Conservation (phyloP, 2,797 vertebrate species). For the Florisuga fusca region DNA sequence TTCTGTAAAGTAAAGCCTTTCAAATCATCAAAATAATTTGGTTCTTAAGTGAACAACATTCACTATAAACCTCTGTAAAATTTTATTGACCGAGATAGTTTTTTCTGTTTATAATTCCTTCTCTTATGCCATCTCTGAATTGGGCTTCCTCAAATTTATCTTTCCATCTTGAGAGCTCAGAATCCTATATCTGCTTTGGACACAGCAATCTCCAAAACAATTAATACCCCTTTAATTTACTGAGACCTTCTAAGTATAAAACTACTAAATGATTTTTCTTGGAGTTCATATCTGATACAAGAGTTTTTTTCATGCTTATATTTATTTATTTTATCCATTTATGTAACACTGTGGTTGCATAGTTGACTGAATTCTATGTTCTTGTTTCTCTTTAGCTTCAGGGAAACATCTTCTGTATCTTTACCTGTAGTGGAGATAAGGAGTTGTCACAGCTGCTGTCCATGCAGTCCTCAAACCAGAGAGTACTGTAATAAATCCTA, state of each 20-base stretch:
- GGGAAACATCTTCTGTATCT: slow-evolving; percentile 48
- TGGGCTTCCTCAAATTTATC: background rate
- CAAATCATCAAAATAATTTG: background rate
- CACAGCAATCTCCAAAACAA: background rate
- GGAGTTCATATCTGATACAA: background rate
- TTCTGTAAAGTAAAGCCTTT: slow-evolving; percentile 51
- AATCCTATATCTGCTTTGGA: background rate
- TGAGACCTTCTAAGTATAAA: slow-evolving; percentile 26
- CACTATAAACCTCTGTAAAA: slow-evolving; percentile 19
- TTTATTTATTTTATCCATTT: background rate
- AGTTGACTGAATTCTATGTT: background rate
- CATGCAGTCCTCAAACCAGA: slow-evolving; percentile 81
- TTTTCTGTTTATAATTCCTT: background rate
- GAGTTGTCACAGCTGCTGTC: slow-evolving; percentile 79
- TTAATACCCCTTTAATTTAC: slow-evolving; percentile 49
- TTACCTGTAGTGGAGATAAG: slow-evolving; percentile 73
- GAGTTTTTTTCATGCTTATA: background rate
- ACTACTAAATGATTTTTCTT: slow-evolving; percentile 3
- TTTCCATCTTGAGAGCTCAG: background rate
- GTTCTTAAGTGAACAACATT: slow-evolving; percentile 9
- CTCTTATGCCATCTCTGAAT: background rate
- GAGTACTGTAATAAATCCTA: slow-evolving; percentile 83
- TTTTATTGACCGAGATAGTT: background rate
- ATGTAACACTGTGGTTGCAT: background rate
- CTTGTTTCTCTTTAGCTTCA: background rate